These are phyloP conservation scores for Macrobrachium nipponense DNA, from an alignment of 1,140 invertebrate genomes.

Conservation along the genomic window DNA sequence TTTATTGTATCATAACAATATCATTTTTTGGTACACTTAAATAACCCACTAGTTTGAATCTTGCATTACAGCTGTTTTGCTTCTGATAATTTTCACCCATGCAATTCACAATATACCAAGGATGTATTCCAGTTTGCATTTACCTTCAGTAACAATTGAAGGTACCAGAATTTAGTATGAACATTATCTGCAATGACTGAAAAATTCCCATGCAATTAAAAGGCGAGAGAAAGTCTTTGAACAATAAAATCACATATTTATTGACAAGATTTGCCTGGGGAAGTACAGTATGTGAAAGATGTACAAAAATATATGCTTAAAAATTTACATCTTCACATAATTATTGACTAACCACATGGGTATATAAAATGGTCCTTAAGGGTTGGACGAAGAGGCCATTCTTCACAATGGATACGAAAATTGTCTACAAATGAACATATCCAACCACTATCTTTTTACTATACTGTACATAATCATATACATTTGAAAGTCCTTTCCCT, in stretches of 20 bases:
- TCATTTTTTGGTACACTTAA: no score
- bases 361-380: slow-evolving; percentile 12
- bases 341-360: slow-evolving; percentile 33
- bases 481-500: neutral
- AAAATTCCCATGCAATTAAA: no score
- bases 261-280: slow-evolving; percentile 42
- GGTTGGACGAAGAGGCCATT: slow-evolving; percentile 12
- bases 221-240: no score
- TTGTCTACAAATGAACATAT: neutral
- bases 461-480: slow-evolving; percentile 11
- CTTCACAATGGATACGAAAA: slow-evolving; percentile 7
- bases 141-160: no score
- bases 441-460: neutral
- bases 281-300: slow-evolving; percentile 57
- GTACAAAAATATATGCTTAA: slow-evolving; percentile 58
- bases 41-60: no score
- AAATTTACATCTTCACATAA: slow-evolving; percentile 52
- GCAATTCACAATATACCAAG: no score
- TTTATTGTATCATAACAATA: no score
- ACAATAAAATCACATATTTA: slow-evolving; percentile 49
- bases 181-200: no score
- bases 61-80: no score
- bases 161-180: no score
- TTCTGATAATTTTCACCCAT: no score
- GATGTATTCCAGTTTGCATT: no score